Conservation (phyloP, 2,888 invertebrate genomes). For the Leptogaster cylindrica region DNA sequence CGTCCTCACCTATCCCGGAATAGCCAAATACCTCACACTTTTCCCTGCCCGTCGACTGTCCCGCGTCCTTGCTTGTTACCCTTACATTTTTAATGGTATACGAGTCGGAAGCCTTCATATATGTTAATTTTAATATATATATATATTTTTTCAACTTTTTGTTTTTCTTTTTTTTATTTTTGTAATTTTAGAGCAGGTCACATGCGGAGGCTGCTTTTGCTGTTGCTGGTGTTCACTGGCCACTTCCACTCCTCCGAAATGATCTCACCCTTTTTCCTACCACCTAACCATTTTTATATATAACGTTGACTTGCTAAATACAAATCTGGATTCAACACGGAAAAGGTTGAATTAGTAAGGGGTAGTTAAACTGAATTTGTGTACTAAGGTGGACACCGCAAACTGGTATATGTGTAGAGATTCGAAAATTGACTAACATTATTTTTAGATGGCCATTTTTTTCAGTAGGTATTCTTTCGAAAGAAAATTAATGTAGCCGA, state of each 20-base stretch:
- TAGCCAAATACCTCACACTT: neutral
- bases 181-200: too few relatives aligned
- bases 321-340: constrained; percentile 13
- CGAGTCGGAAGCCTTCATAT: neutral
- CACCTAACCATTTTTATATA: constrained; percentile 14
- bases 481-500: too few relatives aligned
- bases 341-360: constrained; percentile 29
- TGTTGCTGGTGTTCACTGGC: neutral
- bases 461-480: too few relatives aligned
- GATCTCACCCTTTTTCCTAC: too few relatives aligned
- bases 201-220: too few relatives aligned
- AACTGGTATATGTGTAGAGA: too few relatives aligned
- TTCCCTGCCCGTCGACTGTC: neutral
- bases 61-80: neutral
- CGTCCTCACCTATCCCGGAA: neutral
- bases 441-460: too few relatives aligned
- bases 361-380: constrained; percentile 26
- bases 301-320: constrained; percentile 11
- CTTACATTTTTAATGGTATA: neutral
- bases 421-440: too few relatives aligned
- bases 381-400: constrained; percentile 12
- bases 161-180: constrained; percentile 10
- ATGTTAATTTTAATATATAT: neutral
- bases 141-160: constrained; percentile 5
- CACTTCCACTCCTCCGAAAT: neutral